Percentiles rank a stretch among this genome's conserved stretches.
phyloP scores from a whole-genome alignment of 2,797 vertebrate species.

The Gymnopithys bicolor region DNA sequence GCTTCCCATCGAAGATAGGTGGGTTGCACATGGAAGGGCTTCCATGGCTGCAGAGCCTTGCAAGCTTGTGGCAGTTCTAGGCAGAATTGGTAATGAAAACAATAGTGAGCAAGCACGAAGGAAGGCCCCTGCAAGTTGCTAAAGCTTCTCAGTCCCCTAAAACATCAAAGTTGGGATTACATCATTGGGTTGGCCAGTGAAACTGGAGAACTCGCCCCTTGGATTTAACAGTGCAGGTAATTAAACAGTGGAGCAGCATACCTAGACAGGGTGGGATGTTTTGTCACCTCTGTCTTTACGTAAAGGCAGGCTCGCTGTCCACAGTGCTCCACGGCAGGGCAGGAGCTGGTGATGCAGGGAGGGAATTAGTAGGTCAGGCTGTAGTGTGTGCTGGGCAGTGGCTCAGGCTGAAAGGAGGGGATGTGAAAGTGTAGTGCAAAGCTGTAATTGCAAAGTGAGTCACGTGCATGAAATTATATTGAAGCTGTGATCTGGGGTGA shows the following conservation, averaged over 20 bases:
- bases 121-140: neutral
- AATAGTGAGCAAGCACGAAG: neutral
- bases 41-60: neutral
- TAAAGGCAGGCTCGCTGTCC: neutral
- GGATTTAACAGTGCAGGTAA: neutral
- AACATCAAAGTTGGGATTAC: slow-evolving; percentile 15
- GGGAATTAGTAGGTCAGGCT: neutral
- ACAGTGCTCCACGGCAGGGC: neutral
- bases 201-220: neutral
- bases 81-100: neutral
- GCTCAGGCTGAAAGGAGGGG: neutral
- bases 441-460: slow-evolving; percentile 8
- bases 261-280: slow-evolving; percentile 22
- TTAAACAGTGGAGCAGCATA: slow-evolving; percentile 2
- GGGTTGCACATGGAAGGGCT: neutral
- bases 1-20: neutral
- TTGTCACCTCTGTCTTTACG: neutral
- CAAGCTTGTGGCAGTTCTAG: slow-evolving; percentile 5
- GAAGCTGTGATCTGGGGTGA: neutral
- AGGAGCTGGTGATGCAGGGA: neutral
- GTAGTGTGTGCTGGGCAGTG: neutral
- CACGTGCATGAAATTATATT: neutral
- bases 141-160: neutral
- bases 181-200: slow-evolving; percentile 15
- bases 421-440: slow-evolving; percentile 17